Percentiles rank a stretch among this genome's conserved stretches.
Evolutionary conservation across 2,888 invertebrate species (phyloP).

Genomic region (Parnassius apollo): DNA sequence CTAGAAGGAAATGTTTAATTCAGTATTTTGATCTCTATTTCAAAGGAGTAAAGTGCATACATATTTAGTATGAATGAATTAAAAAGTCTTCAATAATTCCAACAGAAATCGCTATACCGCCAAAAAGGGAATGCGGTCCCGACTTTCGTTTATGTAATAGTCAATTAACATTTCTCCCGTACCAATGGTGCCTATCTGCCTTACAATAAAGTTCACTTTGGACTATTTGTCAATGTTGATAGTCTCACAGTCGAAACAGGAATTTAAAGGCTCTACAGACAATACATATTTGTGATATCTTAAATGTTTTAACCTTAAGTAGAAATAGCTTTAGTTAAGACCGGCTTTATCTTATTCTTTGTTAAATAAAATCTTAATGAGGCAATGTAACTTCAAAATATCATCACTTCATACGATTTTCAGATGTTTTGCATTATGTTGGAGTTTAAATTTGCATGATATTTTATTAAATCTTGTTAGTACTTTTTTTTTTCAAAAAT

Average conservation of each 20-base stretch:
- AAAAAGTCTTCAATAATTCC: conserved; percentile 30
- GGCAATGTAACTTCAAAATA: conserved; percentile 11
- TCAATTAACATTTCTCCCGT: conserved; percentile 26
- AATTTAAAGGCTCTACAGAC: conserved; percentile 27
- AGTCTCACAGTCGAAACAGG: conserved; percentile 21
- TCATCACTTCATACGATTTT: background rate
- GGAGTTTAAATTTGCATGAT: too few species aligned
- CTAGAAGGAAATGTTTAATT: conserved; percentile 6
- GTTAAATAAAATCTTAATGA: conserved; percentile 19
- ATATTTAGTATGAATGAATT: conserved; percentile 25
- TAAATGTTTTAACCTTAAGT: conserved; percentile 23
- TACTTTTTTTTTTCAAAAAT: too few species aligned
- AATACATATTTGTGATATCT: conserved; percentile 27
- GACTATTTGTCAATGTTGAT: conserved; percentile 6
- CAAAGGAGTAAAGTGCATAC: conserved; percentile 35
- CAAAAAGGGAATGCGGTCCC: conserved; percentile 30
- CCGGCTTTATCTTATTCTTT: conserved; percentile 21
- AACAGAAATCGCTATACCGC: conserved; percentile 31
- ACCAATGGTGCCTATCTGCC: conserved; percentile 2
- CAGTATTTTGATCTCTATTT: conserved; percentile 20
- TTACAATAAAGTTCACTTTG: conserved; percentile 17
- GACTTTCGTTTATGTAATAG: conserved; percentile 29
- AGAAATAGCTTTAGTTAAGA: conserved; percentile 23
- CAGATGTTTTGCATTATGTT: background rate
- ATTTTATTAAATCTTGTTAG: too few species aligned